Evolutionary conservation across 2,113 vertebrate genomes (phyloP).

Genomic region (Pachypanchax playfairii): DNA sequence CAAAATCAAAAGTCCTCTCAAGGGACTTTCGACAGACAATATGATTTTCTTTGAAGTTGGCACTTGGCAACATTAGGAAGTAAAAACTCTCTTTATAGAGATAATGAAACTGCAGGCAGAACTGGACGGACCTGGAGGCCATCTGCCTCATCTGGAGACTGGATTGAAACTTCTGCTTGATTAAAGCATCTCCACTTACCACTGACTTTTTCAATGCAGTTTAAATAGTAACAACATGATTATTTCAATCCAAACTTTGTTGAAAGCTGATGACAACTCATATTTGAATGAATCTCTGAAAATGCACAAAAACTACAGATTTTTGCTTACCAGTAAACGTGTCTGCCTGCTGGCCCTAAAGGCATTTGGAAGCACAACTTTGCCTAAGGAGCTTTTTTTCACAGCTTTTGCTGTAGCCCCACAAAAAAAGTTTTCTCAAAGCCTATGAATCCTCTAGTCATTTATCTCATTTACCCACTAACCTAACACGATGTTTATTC

Average conservation of each 20-base stretch:
- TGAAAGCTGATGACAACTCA: constrained; percentile 17
- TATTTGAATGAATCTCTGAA: constrained; percentile 28
- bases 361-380: constrained; percentile 52
- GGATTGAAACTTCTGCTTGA: constrained; percentile 3
- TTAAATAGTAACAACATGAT: neutral
- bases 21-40: neutral
- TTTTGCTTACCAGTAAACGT: constrained; percentile 54
- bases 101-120: neutral
- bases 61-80: neutral
- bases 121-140: constrained; percentile 8
- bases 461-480: constrained; percentile 57
- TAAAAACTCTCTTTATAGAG: neutral
- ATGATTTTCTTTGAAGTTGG: neutral
- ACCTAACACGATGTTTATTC: constrained; percentile 73
- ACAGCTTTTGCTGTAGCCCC: constrained; percentile 49
- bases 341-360: constrained; percentile 51
- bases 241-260: neutral
- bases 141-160: constrained; percentile 7
- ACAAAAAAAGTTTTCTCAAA: constrained; percentile 59
- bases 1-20: neutral
- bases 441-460: constrained; percentile 56
- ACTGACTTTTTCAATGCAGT: constrained; percentile 5
- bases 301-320: constrained; percentile 51
- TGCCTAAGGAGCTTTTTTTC: constrained; percentile 47
- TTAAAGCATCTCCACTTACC: constrained; percentile 7